Evolutionary conservation across 2,888 invertebrate species (phyloP).

Genomic region (Lasioglossum marginatum): DNA sequence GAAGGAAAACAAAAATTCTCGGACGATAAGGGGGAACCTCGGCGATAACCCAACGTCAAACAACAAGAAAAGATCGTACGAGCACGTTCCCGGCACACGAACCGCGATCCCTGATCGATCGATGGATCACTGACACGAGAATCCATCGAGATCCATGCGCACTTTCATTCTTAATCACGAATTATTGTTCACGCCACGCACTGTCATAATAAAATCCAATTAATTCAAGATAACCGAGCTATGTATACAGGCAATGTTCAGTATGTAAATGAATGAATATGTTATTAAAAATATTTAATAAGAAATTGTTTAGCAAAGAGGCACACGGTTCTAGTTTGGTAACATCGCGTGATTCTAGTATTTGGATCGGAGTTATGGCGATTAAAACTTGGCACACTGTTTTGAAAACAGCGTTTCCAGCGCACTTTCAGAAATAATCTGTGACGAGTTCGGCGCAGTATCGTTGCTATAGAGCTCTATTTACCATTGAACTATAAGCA

Average conservation of each 20-base stretch:
- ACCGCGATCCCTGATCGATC: slow-evolving; percentile 26
- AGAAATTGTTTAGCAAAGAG: too few relatives aligned
- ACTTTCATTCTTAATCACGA: not conserved
- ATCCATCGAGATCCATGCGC: not conserved
- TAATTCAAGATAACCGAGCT: not conserved
- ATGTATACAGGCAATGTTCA: not conserved
- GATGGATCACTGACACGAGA: not conserved
- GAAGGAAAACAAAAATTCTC: slow-evolving; percentile 63
- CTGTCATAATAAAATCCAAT: not conserved
- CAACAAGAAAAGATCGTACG: slow-evolving; percentile 31
- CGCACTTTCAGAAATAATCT: not conserved
- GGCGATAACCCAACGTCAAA: slow-evolving; percentile 70
- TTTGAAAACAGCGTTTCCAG: slow-evolving; percentile 5
- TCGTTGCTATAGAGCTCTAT: not conserved
- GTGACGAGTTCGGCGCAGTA: not conserved
- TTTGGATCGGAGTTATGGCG: not conserved
- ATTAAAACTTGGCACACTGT: not conserved
- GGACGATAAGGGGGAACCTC: slow-evolving; percentile 69
- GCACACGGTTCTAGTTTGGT: too few relatives aligned
- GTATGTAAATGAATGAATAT: too few relatives aligned
- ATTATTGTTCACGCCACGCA: not conserved
- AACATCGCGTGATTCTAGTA: not conserved
- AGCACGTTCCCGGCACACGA: slow-evolving; percentile 1
- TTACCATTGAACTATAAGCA: not conserved
- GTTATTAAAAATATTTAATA: too few relatives aligned